Percentiles rank a stretch among this genome's conserved stretches.
Evolutionary conservation across 2,888 invertebrate genomes (phyloP).

Genomic region (Eubasilissa splendida): DNA sequence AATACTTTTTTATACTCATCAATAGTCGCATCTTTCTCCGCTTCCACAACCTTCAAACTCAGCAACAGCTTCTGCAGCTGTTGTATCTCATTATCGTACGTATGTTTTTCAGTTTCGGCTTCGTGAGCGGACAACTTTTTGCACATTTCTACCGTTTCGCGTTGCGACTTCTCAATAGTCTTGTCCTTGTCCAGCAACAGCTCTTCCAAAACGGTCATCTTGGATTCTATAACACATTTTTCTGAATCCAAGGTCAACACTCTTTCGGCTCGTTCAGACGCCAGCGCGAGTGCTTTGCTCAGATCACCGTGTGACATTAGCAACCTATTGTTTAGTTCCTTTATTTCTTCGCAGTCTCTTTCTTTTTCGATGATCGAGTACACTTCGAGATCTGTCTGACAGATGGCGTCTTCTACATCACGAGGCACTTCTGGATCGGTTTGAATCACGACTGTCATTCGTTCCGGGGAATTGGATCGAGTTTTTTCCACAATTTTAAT

Average conservation of each 20-base stretch:
- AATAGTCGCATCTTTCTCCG: constrained; percentile 66
- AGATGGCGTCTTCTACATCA: constrained; percentile 34
- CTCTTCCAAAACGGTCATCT: constrained; percentile 63
- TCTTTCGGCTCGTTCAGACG: constrained; percentile 65
- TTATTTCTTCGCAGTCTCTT: not conserved
- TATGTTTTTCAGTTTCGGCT: constrained; percentile 65
- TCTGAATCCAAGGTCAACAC: constrained; percentile 65
- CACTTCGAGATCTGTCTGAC: constrained; percentile 46
- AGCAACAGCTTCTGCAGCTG: constrained; percentile 63
- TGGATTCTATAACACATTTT: constrained; percentile 64
- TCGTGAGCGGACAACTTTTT: constrained; percentile 62
- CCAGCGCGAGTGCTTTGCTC: constrained; percentile 63
- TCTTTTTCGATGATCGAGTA: not conserved
- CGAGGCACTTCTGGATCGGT: constrained; percentile 43
- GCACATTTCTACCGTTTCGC: constrained; percentile 61
- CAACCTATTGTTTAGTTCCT: constrained; percentile 60
- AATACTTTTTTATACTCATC: constrained; percentile 71
- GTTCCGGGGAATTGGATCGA: constrained; percentile 7
- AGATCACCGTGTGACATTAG: constrained; percentile 51
- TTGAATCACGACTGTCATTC: constrained; percentile 53
- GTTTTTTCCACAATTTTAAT: constrained; percentile 44
- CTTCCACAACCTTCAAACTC: constrained; percentile 66
- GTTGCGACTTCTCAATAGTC: constrained; percentile 62
- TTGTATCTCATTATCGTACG: constrained; percentile 63
- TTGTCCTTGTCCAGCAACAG: constrained; percentile 63